Conservation (phyloP, 2,797 vertebrate species). For the Eurystomus glaucurus region DNA sequence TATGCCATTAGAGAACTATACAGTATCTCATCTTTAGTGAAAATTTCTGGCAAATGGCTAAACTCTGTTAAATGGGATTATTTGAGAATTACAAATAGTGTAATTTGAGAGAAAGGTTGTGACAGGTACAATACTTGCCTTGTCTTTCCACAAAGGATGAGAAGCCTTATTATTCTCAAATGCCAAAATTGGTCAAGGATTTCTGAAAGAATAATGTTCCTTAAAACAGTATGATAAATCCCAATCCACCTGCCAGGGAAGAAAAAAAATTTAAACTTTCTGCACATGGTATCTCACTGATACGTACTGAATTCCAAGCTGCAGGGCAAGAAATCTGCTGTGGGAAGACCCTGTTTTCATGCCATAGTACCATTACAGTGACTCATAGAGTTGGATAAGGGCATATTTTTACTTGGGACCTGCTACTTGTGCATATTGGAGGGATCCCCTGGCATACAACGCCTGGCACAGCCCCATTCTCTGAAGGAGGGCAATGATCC, state of each 20-base stretch:
- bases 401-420: background rate
- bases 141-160: slow-evolving; percentile 41
- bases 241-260: background rate
- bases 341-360: background rate
- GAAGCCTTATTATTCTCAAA: slow-evolving; percentile 30
- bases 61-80: slow-evolving; percentile 49
- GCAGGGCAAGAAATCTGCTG: background rate
- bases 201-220: background rate
- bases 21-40: slow-evolving; percentile 42
- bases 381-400: background rate
- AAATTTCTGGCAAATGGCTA: slow-evolving; percentile 57
- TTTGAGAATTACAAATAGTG: slow-evolving; percentile 65
- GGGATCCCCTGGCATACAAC: background rate
- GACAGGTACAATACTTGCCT: slow-evolving; percentile 35
- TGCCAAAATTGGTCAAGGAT: background rate
- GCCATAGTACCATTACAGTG: background rate
- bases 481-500: background rate
- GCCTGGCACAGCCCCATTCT: background rate
- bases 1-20: slow-evolving; percentile 42
- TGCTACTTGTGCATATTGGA: background rate
- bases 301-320: background rate
- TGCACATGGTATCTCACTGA: background rate
- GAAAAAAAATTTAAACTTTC: background rate
- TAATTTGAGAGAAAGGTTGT: slow-evolving; percentile 59
- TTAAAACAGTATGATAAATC: background rate